Conservation (phyloP, 2,113 vertebrate genomes). For the Tachysurus vachellii region DNA sequence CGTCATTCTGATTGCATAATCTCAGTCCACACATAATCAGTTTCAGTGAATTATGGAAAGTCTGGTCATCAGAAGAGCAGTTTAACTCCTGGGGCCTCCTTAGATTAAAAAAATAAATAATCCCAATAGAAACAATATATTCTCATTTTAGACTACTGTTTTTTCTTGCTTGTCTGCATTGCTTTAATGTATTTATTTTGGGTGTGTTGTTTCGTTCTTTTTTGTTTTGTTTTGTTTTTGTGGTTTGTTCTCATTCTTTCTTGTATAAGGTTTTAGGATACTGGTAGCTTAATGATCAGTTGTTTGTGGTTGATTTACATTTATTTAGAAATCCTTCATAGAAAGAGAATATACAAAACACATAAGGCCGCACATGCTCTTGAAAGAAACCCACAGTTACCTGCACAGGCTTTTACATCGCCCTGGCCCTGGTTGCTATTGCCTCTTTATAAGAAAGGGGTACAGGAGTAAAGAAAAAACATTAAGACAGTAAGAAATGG, state of each 20-base stretch:
- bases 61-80: background rate
- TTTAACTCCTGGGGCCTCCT: background rate
- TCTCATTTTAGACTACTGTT: background rate
- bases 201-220: background rate
- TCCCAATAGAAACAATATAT: background rate
- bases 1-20: slow-evolving; percentile 5
- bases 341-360: too few species aligned
- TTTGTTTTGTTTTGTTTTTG: background rate
- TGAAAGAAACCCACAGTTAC: too few species aligned
- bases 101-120: background rate
- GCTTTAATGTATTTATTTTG: too few species aligned
- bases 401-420: too few species aligned
- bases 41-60: background rate
- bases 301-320: background rate
- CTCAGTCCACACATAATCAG: background rate
- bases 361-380: too few species aligned
- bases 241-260: background rate
- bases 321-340: background rate
- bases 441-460: too few species aligned
- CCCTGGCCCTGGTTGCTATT: too few species aligned
- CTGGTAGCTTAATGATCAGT: background rate
- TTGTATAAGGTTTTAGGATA: background rate
- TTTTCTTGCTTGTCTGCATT: too few species aligned
- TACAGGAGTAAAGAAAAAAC: too few species aligned
- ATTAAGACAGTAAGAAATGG: too few species aligned